Evolutionary conservation across 2,797 vertebrate genomes (phyloP).

Genomic region (Kryptopterus vitreolus): DNA sequence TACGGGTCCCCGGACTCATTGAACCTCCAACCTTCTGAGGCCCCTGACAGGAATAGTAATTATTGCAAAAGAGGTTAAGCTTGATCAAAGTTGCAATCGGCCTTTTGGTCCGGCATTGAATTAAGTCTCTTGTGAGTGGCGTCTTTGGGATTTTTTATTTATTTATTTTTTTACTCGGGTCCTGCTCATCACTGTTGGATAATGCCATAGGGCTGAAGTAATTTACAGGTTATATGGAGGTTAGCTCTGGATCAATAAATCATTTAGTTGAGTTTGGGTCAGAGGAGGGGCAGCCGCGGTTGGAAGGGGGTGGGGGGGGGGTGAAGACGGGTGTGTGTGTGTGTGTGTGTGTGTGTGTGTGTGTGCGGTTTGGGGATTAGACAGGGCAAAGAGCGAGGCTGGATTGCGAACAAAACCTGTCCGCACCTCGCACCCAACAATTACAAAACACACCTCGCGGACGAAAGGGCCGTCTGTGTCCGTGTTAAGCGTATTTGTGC

Average conservation of each 20-base stretch:
- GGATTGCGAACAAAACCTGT: conserved; percentile 42
- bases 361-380: no score
- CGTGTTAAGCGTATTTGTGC: conserved; percentile 6
- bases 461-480: conserved; percentile 1
- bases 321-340: no score
- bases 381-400: conserved; percentile 50
- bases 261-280: conserved; percentile 69
- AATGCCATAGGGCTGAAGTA: conserved; percentile 76
- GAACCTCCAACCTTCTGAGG: conserved; percentile 49
- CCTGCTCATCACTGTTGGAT: conserved; percentile 68
- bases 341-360: no score
- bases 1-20: conserved; percentile 54
- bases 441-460: conserved; percentile 34
- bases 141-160: conserved; percentile 63
- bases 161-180: conserved; percentile 61
- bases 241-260: conserved; percentile 77
- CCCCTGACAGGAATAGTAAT: conserved; percentile 55
- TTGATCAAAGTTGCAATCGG: conserved; percentile 62
- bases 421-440: conserved; percentile 29
- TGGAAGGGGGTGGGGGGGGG: conserved; percentile 31
- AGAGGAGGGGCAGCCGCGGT: conserved; percentile 48
- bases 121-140: conserved; percentile 64
- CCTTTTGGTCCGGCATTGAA: conserved; percentile 63
- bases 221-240: conserved; percentile 74
- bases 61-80: conserved; percentile 56